Evolutionary conservation across 1,140 invertebrate genomes (phyloP).

Genomic region (Ips nitidus): DNA sequence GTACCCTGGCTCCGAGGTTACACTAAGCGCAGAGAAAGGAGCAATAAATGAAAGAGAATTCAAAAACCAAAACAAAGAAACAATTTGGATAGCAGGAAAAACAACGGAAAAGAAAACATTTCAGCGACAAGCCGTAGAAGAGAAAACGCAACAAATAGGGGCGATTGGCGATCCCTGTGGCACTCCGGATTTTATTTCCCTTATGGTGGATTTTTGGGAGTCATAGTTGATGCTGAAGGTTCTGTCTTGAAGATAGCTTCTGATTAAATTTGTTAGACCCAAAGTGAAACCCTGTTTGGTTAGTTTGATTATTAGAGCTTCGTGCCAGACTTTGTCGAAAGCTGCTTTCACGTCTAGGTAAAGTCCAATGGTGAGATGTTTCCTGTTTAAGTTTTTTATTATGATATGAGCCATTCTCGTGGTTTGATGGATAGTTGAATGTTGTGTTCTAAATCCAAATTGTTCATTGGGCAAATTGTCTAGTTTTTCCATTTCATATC

Average conservation of each 20-base stretch:
- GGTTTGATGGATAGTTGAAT: neutral
- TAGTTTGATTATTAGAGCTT: conserved; percentile 20
- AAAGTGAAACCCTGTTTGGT: neutral
- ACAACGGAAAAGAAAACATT: too few species aligned
- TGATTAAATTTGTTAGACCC: neutral
- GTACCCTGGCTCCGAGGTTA: too few species aligned
- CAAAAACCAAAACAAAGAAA: too few species aligned
- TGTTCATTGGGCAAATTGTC: conserved; percentile 9
- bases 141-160: too few species aligned
- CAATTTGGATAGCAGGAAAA: too few species aligned
- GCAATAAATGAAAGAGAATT: too few species aligned
- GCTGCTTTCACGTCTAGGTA: conserved; percentile 20
- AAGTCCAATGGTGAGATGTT: conserved; percentile 4
- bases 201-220: neutral
- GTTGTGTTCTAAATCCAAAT: conserved; percentile 12
- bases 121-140: too few species aligned
- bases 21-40: too few species aligned
- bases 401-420: neutral
- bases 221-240: neutral
- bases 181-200: neutral
- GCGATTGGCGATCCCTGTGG: conserved; percentile 15
- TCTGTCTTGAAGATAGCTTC: conserved; percentile 7
- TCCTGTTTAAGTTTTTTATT: neutral
- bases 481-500: neutral
- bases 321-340: conserved; percentile 25